A percentile compares a stretch with the other conserved stretches of the same genome.
phyloP scores from a whole-genome alignment of 2,113 vertebrate genomes.

The Myotis davidii region DNA sequence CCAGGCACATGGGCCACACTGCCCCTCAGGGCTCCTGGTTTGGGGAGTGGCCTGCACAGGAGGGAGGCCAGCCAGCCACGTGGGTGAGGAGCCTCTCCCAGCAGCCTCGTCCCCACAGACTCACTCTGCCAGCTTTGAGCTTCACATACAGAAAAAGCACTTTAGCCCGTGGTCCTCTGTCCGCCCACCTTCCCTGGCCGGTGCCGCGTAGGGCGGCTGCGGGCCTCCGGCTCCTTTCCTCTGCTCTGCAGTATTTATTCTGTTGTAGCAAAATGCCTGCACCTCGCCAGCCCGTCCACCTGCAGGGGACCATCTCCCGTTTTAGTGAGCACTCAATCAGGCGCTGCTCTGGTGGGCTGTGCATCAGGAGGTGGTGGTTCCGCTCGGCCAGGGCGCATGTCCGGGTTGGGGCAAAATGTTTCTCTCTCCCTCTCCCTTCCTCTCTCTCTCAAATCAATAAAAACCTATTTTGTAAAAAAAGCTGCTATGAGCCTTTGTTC shows the following conservation, averaged over 20 bases:
- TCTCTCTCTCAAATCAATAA: not conserved
- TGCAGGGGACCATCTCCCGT: not conserved
- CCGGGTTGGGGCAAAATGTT: not conserved
- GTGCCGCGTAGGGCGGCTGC: not conserved
- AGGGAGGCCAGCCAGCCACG: too few species aligned
- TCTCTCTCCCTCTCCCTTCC: not conserved
- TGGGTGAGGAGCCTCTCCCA: not conserved
- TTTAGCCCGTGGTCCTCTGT: too few species aligned
- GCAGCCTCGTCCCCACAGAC: not conserved
- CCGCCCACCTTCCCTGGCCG: not conserved
- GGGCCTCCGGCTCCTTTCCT: not conserved
- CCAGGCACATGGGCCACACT: not conserved
- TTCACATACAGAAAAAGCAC: not conserved
- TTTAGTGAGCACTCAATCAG: not conserved
- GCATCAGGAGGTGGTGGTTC: not conserved
- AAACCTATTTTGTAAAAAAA: not conserved
- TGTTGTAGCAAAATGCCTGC: not conserved
- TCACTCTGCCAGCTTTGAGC: not conserved
- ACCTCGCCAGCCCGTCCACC: not conserved
- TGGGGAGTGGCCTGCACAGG: slow-evolving; percentile 26
- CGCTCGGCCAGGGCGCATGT: not conserved
- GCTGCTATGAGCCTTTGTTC: not conserved
- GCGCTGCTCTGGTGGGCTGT: not conserved
- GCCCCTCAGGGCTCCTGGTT: not conserved
- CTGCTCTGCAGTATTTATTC: not conserved